These are phyloP conservation scores for Polyommatus iphigenia DNA, from an alignment of 2,888 invertebrate species.

Conservation along the genomic window DNA sequence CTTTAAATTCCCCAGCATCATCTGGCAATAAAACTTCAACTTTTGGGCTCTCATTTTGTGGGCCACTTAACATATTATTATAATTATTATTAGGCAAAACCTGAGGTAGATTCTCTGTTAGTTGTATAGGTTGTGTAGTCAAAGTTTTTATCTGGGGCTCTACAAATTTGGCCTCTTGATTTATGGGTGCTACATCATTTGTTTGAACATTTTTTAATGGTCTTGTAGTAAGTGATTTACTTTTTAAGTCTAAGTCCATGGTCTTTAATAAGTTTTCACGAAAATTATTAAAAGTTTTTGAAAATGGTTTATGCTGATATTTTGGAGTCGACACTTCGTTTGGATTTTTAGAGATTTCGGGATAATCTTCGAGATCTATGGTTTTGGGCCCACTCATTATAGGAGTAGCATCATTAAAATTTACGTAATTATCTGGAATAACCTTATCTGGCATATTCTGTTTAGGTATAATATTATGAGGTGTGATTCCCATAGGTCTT, in stretches of 20 bases:
- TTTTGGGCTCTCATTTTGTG: neutral
- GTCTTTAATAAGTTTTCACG: slow-evolving; percentile 8
- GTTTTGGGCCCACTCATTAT: neutral
- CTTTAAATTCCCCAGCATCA: neutral
- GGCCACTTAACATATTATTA: neutral
- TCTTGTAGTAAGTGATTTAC: neutral
- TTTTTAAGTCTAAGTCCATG: neutral
- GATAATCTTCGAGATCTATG: neutral
- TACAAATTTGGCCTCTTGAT: neutral
- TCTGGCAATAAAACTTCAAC: neutral
- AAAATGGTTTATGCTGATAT: slow-evolving; percentile 16
- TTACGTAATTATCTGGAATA: neutral
- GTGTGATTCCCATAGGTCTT: neutral
- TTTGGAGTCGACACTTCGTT: neutral
- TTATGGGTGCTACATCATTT: neutral
- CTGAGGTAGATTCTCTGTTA: neutral
- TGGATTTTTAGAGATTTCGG: neutral
- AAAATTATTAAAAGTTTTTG: neutral
- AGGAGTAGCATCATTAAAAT: neutral
- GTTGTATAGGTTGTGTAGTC: neutral
- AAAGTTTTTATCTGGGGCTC: neutral
- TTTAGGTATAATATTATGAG: neutral
- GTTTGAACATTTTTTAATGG: neutral
- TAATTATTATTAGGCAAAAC: neutral
- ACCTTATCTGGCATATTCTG: neutral